Conservation (phyloP, 2,888 invertebrate genomes). For the Maniola hyperantus region DNA sequence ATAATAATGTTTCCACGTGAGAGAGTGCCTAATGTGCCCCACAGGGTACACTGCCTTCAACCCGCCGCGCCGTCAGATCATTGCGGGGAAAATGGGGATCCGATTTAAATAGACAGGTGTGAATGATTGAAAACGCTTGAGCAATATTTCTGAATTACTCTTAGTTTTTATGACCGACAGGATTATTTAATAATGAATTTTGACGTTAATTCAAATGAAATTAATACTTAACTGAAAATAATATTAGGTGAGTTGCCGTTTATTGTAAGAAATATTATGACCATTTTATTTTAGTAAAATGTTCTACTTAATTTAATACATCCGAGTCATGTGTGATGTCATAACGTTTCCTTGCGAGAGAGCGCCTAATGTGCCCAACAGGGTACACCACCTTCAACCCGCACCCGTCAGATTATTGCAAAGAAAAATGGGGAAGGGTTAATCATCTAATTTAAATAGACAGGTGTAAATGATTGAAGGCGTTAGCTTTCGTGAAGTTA, state of each 20-base stretch:
- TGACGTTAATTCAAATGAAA: no score
- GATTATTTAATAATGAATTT: no score
- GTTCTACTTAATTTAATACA: no score
- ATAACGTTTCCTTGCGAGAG: conserved; percentile 13
- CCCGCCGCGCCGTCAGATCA: conserved; percentile 36
- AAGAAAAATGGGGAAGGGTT: conserved; percentile 30
- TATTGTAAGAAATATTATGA: no score
- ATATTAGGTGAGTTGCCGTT: no score
- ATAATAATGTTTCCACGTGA: no score
- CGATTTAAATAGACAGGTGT: conserved; percentile 35
- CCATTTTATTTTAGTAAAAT: no score
- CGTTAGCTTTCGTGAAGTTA: conserved; percentile 32
- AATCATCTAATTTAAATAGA: conserved; percentile 34
- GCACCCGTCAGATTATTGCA: conserved; percentile 36
- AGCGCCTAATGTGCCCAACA: conserved; percentile 20
- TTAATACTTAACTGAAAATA: no score
- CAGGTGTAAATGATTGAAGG: conserved; percentile 44
- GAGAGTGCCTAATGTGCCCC: conserved; percentile 17
- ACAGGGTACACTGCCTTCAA: conserved; percentile 21
- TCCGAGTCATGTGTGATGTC: no score
- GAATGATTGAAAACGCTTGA: conserved; percentile 48
- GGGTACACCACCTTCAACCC: conserved; percentile 23
- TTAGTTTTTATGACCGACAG: no score
- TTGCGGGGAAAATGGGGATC: conserved; percentile 32
- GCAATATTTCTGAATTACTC: no score